These are phyloP conservation scores for Anodontia alba DNA, from an alignment of 2,888 invertebrate species.

Conservation along the genomic window DNA sequence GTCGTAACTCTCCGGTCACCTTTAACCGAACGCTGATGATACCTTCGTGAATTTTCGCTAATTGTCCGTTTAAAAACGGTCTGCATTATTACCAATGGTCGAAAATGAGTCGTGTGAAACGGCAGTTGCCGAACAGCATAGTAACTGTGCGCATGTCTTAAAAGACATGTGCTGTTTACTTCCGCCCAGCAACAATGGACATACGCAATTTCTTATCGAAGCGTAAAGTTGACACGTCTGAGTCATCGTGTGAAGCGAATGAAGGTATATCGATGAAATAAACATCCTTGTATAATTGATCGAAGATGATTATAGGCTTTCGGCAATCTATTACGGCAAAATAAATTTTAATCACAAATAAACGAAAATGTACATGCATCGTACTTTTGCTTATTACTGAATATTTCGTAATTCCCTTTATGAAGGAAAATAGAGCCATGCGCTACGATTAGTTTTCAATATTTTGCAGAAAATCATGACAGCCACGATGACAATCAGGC, in stretches of 20 bases:
- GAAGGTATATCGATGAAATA: not conserved
- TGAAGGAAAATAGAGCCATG: no score
- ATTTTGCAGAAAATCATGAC: no score
- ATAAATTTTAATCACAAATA: no score
- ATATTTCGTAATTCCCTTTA: no score
- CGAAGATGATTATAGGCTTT: not conserved
- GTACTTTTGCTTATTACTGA: no score
- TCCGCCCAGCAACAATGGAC: not conserved
- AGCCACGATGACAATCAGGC: no score
- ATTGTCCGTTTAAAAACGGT: not conserved
- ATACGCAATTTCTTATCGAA: constrained; percentile 2
- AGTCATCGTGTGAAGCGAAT: not conserved
- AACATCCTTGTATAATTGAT: not conserved
- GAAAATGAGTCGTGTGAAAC: not conserved
- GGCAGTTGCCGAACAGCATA: not conserved
- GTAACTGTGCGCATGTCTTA: not conserved
- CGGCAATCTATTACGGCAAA: not conserved
- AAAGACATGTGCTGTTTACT: not conserved
- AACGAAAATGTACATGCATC: no score
- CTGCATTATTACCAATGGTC: constrained; percentile 1
- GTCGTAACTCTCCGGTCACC: not conserved
- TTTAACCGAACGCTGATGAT: not conserved
- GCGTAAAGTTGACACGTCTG: not conserved
- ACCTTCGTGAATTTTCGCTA: not conserved
- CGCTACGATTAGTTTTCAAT: no score